These are phyloP conservation scores for Zonotrichia albicollis DNA, from an alignment of 2,797 vertebrate species.

Conservation along the genomic window DNA sequence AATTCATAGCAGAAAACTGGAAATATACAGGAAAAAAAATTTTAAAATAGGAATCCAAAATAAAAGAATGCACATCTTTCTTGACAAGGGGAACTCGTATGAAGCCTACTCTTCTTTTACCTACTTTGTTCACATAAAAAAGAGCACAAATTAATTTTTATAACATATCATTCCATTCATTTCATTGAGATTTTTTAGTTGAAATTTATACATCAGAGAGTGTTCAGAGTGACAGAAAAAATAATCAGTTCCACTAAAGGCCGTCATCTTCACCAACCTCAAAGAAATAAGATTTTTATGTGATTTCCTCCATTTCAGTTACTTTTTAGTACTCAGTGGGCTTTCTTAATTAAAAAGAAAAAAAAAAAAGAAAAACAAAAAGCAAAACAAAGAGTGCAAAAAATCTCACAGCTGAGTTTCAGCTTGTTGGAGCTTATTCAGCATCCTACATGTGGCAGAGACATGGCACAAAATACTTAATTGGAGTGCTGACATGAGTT, in stretches of 20 bases:
- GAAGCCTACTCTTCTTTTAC: slow-evolving; percentile 27
- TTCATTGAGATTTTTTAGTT: slow-evolving; percentile 33
- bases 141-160: slow-evolving; percentile 36
- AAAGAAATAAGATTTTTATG: slow-evolving; percentile 15
- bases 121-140: slow-evolving; percentile 23
- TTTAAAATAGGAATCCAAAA: neutral
- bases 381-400: neutral
- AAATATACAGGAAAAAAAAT: neutral
- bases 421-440: slow-evolving; percentile 30
- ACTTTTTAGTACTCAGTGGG: neutral
- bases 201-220: neutral
- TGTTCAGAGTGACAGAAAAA: neutral
- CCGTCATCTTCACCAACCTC: neutral
- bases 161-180: slow-evolving; percentile 37
- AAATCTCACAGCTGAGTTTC: slow-evolving; percentile 16
- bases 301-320: slow-evolving; percentile 2
- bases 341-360: neutral
- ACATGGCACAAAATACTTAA: slow-evolving; percentile 46
- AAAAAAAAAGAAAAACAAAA: no score
- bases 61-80: neutral
- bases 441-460: slow-evolving; percentile 14
- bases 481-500: slow-evolving; percentile 16
- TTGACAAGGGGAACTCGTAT: neutral
- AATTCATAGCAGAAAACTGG: neutral
- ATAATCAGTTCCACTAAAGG: neutral